Evolutionary conservation across 2,888 invertebrate species (phyloP).

Genomic region (Sabellastarte sp.): DNA sequence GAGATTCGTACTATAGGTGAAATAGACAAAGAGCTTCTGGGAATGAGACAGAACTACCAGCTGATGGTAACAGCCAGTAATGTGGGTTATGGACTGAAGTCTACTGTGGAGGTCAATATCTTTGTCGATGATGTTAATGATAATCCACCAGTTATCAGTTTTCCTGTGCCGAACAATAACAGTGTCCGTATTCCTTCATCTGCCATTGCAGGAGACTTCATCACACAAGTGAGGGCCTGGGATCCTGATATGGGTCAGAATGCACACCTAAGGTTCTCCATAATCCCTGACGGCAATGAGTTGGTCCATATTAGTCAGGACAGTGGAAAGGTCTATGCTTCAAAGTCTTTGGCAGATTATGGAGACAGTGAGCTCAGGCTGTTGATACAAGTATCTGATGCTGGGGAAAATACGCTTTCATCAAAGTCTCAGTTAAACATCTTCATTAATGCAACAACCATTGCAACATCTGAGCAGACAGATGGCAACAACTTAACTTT

Average conservation of each 20-base stretch:
- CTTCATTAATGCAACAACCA: neutral
- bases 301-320: neutral
- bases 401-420: neutral
- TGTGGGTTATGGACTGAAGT: neutral
- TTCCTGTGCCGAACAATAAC: neutral
- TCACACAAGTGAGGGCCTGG: constrained; percentile 68
- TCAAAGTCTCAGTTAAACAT: neutral
- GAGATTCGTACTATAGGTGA: constrained; percentile 78
- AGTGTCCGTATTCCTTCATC: neutral
- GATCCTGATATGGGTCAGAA: constrained; percentile 65
- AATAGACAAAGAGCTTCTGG: constrained; percentile 81
- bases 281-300: neutral
- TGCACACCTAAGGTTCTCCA: constrained; percentile 22
- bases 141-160: constrained; percentile 76
- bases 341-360: neutral
- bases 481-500: neutral
- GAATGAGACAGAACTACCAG: neutral
- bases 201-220: constrained; percentile 33
- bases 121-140: constrained; percentile 88
- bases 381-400: neutral
- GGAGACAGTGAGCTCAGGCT: neutral
- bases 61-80: neutral
- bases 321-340: neutral
- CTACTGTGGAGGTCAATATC: constrained; percentile 72
- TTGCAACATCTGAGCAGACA: neutral